These are phyloP conservation scores for Echinops telfairi DNA, from an alignment of 2,113 vertebrate species.

Conservation along the genomic window DNA sequence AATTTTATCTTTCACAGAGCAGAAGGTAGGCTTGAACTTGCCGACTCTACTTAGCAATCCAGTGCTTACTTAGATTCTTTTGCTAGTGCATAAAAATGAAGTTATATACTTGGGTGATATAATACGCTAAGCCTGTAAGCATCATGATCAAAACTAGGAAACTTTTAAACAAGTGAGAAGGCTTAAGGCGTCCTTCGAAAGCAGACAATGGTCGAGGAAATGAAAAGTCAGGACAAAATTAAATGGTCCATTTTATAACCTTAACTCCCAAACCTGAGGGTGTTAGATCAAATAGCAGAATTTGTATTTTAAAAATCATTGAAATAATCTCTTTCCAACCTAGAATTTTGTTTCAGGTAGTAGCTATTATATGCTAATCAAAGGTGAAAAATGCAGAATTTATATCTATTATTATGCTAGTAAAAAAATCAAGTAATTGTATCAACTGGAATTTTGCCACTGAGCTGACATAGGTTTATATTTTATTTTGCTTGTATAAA, in stretches of 20 bases:
- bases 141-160: not conserved
- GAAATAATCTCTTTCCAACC: not conserved
- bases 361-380: not conserved
- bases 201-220: not conserved
- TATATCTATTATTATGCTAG: slow-evolving; percentile 9
- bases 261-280: not conserved
- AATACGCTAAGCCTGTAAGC: not conserved
- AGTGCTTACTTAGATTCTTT: too few relatives aligned
- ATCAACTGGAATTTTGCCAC: not conserved
- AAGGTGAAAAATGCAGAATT: not conserved
- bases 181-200: slow-evolving; percentile 6
- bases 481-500: slow-evolving; percentile 47
- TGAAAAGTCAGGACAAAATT: not conserved
- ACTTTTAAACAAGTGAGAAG: not conserved
- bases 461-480: slow-evolving; percentile 1
- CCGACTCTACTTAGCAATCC: too few relatives aligned
- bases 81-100: not conserved
- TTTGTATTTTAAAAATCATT: not conserved
- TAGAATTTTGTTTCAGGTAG: slow-evolving; percentile 6
- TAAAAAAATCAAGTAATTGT: slow-evolving; percentile 41
- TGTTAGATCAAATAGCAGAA: not conserved
- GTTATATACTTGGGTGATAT: slow-evolving; percentile 4
- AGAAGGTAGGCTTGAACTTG: too few relatives aligned
- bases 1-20: too few relatives aligned
- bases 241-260: too few relatives aligned